phyloP scores from a whole-genome alignment of 2,113 vertebrate genomes.

The Macaca nemestrina region DNA sequence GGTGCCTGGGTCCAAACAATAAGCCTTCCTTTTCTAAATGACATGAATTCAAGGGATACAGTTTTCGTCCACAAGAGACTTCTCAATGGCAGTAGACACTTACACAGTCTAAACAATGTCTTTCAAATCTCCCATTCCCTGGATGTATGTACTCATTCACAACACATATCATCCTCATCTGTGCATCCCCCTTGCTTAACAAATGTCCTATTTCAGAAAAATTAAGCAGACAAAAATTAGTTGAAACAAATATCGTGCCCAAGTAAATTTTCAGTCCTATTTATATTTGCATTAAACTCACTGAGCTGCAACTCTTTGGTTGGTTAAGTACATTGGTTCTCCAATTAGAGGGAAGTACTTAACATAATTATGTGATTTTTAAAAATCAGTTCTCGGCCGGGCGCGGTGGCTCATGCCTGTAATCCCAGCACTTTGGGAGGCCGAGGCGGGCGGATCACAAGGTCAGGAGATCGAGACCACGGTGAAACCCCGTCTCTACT shows the following conservation, averaged over 20 bases:
- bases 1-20: background rate
- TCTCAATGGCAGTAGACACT: background rate
- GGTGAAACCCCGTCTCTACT: too few relatives aligned
- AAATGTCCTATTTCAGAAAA: background rate
- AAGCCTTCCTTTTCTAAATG: background rate
- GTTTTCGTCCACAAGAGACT: background rate
- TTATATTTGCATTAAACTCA: background rate
- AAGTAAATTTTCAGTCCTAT: background rate
- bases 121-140: background rate
- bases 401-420: too few relatives aligned
- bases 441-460: too few relatives aligned
- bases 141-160: background rate
- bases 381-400: background rate
- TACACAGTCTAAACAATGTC: background rate
- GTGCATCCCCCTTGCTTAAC: background rate
- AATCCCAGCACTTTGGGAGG: too few relatives aligned
- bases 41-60: fast-evolving
- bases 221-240: background rate
- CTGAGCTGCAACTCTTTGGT: background rate
- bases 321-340: background rate
- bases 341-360: background rate
- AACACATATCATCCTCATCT: background rate
- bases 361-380: background rate
- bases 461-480: too few relatives aligned
- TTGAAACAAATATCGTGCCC: background rate